Conservation (phyloP, 2,888 invertebrate genomes). For the Allophyes oxyacanthae region DNA sequence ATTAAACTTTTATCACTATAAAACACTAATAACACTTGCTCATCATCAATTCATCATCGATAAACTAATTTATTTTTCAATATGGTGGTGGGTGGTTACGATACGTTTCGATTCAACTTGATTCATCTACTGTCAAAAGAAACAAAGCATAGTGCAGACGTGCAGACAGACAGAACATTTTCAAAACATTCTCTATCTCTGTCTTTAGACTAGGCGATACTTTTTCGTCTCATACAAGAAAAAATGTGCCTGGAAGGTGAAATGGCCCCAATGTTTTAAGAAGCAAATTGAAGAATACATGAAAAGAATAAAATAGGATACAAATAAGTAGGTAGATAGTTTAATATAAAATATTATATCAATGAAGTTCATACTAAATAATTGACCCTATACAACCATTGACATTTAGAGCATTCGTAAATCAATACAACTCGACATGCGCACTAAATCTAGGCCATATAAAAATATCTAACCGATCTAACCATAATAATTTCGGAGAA, state of each 20-base stretch:
- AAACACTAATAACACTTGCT: constrained; percentile 80
- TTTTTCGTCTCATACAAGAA: too few relatives aligned
- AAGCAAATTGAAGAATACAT: too few relatives aligned
- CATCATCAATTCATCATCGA: constrained; percentile 85
- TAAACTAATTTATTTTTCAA: constrained; percentile 87
- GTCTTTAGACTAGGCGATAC: constrained; percentile 5
- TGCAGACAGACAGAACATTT: constrained; percentile 10
- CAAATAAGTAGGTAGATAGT: too few relatives aligned
- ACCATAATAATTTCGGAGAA: constrained; percentile 23
- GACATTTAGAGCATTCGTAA: constrained; percentile 64
- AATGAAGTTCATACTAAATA: constrained; percentile 10
- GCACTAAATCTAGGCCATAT: constrained; percentile 84
- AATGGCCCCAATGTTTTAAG: too few relatives aligned
- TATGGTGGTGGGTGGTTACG: constrained; percentile 83
- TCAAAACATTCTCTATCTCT: constrained; percentile 48
- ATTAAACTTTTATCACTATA: constrained; percentile 81
- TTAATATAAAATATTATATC: background rate
- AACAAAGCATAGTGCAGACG: constrained; percentile 32
- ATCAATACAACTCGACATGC: constrained; percentile 87
- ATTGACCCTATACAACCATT: constrained; percentile 58
- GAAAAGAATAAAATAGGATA: too few relatives aligned
- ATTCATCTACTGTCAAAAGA: constrained; percentile 56
- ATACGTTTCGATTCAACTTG: constrained; percentile 67
- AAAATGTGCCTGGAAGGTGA: too few relatives aligned
- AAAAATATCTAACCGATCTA: constrained; percentile 57